These are phyloP conservation scores for Prosapia bicincta DNA, from an alignment of 2,888 invertebrate species.

Conservation along the genomic window DNA sequence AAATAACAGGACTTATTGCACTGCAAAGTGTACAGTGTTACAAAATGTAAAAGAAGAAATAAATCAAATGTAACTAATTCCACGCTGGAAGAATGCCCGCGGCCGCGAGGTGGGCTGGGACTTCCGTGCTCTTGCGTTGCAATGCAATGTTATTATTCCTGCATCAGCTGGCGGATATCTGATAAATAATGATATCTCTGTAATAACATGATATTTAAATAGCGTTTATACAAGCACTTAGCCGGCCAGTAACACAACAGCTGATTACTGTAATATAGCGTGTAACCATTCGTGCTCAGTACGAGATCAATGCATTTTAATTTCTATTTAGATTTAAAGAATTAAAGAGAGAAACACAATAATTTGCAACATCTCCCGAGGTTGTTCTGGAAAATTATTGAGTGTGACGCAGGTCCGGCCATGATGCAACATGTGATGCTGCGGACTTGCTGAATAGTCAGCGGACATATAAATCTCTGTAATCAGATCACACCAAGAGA, in stretches of 20 bases:
- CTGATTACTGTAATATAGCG: not conserved
- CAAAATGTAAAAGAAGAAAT: not conserved
- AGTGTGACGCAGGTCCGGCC: not conserved
- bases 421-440: too few species aligned
- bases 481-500: not conserved
- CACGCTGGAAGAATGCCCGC: not conserved
- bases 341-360: not conserved
- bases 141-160: not conserved
- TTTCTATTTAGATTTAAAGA: not conserved
- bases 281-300: not conserved
- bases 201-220: constrained; percentile 2
- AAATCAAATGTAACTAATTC: not conserved
- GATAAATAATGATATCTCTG: not conserved
- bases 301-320: not conserved
- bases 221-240: not conserved
- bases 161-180: not conserved
- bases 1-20: too few species aligned
- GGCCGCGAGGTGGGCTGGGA: not conserved
- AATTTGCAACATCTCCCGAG: not conserved
- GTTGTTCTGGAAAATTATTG: not conserved
- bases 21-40: not conserved
- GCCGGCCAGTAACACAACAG: not conserved
- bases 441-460: too few species aligned
- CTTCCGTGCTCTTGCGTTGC: not conserved
- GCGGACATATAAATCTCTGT: not conserved